Conservation (phyloP, 2,888 invertebrate species). For the Ectemnius lituratus region DNA sequence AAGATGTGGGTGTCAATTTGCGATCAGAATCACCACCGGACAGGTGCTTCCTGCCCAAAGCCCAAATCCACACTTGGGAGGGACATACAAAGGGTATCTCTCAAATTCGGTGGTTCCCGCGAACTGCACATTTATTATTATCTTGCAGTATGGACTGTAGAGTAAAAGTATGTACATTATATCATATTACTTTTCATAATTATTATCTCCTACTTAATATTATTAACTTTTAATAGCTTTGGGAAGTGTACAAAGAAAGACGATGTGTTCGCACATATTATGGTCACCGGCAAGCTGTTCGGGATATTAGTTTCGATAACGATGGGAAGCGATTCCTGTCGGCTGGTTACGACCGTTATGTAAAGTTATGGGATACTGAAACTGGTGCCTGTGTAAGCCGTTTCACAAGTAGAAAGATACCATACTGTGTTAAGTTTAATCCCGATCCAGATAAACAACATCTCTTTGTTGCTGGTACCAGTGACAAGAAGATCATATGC, state of each 20-base stretch:
- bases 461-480: slow-evolving; percentile 98
- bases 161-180: slow-evolving; percentile 85
- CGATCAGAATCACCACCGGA: slow-evolving; percentile 93
- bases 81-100: slow-evolving; percentile 98
- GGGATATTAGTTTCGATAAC: slow-evolving; percentile 98
- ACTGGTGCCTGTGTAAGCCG: slow-evolving; percentile 91
- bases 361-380: slow-evolving; percentile 99
- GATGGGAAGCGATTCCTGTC: slow-evolving; percentile 95
- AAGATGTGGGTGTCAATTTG: slow-evolving; percentile 94
- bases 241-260: slow-evolving; percentile 98
- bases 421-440: slow-evolving; percentile 98
- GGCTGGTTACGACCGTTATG: slow-evolving; percentile 98
- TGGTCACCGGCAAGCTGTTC: slow-evolving; percentile 97
- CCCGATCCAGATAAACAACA: slow-evolving; percentile 98
- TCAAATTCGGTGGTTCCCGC: slow-evolving; percentile 96
- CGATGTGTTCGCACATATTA: slow-evolving; percentile 96
- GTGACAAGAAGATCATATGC: slow-evolving; percentile 99
- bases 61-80: slow-evolving; percentile 96
- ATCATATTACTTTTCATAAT: neutral
- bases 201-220: neutral
- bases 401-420: slow-evolving; percentile 97
- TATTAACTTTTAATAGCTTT: slow-evolving; percentile 82
- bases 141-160: slow-evolving; percentile 98
- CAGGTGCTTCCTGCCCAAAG: slow-evolving; percentile 97
- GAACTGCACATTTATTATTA: slow-evolving; percentile 94